Base-by-base conservation (phyloP, 2,113 vertebrate species). In the Phrynocephalus versicolor region DNA sequence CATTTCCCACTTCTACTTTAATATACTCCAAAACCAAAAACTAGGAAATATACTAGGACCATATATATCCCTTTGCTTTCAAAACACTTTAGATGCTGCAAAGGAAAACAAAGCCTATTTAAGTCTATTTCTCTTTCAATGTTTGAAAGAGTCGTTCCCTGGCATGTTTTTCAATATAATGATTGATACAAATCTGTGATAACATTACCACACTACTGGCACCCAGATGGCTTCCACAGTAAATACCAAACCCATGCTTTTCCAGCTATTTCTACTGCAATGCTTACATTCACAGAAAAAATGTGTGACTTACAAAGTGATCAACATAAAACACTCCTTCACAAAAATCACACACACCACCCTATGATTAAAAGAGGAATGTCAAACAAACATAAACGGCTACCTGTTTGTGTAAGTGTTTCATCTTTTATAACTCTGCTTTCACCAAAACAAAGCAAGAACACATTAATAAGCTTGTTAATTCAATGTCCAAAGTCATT, bases 211-310 rank as follows among this genome's bases (percentile, higher is more conserved):
- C 10, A 85, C 15, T 10, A 62, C 14, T 41, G 51, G 83, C 33
- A 39, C 30, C 84, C 70, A 85, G 69, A 79, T 79, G 55, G 57
- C 57, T 51, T 19, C 39, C 64, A 39, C 39, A 73, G 21, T 72
- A 79, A 72, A 64, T n/a, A 73, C 62, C 37, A 18, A 19, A 25
- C 18, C 9, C 2, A 3, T 67, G 39, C 41, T 62, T 85, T 33
- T 39, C 51, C 65, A 78, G 33, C 39, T 37, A 30, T 62, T 79
- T 39, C 75, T 55, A 41, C 25, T 30, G 73, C 84, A 73, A 85
- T 35, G 74, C 57, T 55, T 33, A 77, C 57, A 64, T 73, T 85
- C 84, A 65, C 41, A 80, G n/a, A 62, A n/a, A 45, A 73, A 62
- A 8, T 45, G 27, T 7, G 30, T 12, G 30, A 62, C 37, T 51